These are phyloP conservation scores for Pristionchus exspectatus DNA, from an alignment of 2,888 invertebrate species.

Conservation along the genomic window DNA sequence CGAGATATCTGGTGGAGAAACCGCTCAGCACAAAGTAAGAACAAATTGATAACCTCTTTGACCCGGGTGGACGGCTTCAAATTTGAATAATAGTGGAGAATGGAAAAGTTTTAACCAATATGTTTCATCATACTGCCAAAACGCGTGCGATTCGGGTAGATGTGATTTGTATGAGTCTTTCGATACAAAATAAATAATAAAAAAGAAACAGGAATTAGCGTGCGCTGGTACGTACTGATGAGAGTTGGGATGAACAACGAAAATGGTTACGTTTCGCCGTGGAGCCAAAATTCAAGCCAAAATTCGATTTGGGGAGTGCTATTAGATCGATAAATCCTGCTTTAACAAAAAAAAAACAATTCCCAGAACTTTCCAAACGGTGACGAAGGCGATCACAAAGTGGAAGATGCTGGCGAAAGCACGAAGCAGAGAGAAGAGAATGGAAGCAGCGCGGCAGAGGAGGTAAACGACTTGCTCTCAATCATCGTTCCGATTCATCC, in stretches of 20 bases:
- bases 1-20: conserved; percentile 70
- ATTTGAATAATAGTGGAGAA: no score
- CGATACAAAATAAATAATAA: background rate
- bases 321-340: background rate
- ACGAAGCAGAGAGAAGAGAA: conserved; percentile 54
- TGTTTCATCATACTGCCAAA: background rate
- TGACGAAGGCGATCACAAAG: conserved; percentile 73
- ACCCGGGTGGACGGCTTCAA: no score
- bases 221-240: no score
- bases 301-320: no score
- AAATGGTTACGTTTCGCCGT: background rate
- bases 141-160: no score
- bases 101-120: no score
- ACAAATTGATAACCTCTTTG: no score
- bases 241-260: no score
- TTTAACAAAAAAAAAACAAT: background rate
- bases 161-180: no score
- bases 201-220: background rate
- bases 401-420: conserved; percentile 72
- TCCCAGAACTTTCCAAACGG: conserved; percentile 71
- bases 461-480: no score
- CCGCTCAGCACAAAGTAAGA: conserved; percentile 69
- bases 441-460: conserved; percentile 46
- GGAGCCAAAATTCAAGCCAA: background rate
- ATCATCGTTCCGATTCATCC: no score